Base-by-base conservation (phyloP, 2,113 vertebrate species). In the Ancistrus triradiatus region DNA sequence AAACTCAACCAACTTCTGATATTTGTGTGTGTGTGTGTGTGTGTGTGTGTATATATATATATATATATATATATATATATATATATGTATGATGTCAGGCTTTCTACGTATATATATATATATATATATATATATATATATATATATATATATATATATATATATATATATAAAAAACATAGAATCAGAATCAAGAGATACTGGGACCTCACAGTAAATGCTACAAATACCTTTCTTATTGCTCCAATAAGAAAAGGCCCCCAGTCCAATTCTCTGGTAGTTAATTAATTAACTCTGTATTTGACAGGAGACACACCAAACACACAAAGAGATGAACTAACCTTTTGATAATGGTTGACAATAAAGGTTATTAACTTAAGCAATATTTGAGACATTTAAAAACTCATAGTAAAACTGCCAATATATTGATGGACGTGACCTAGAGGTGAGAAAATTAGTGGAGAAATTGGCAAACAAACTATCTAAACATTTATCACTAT, bases 241-340 rank as follows among this genome's bases (percentile, higher is more conserved):
- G n/a, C n/a, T n/a, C n/a, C n/a, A n/a, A 9, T 46, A 14, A 70
- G 71, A 78, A 82, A 82, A 86, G 80, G 74, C 80, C 72, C n/a
- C n/a, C n/a, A n/a, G n/a, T n/a, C n/a, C 67, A 78, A 81, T 82
- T 79, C 84, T 74, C n/a, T 76, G 52, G 44, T 67, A 59, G 83
- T 84, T 87, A 88, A 88, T 87, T 87, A 86, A 86, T 86, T 84
- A 59, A 80, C 68, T 58, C 85, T 84, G 84, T 82, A 87, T 88
- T 88, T 88, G 75, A 75, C 56, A 66, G 50, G 25, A 79, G 75
- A 81, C 80, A 81, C 80, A 81, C 75, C 60, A 76, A 80, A n/a
- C 77, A 87, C 84, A 86, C 88, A 82, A 72, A 86, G 84, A 86
- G 73, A 71, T 80, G 76, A 78, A 85, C n/a, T 86, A 87, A 80